phyloP scores from a whole-genome alignment of 2,797 vertebrate genomes.

The Gymnocypris eckloni region DNA sequence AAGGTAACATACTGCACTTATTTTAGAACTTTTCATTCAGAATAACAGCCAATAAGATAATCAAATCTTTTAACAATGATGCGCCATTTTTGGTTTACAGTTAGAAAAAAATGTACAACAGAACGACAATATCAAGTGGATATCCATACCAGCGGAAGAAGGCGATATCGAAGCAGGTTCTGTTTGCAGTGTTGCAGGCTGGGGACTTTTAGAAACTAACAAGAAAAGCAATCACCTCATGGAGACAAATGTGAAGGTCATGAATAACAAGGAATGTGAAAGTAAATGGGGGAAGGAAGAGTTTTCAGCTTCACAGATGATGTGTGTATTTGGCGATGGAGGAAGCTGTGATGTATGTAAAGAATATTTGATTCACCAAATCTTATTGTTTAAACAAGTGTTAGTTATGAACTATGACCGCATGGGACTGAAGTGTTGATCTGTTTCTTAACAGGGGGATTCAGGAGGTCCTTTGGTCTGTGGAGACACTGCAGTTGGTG shows the following conservation, averaged over 20 bases:
- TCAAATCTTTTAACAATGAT: background rate
- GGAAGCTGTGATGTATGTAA: background rate
- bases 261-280: background rate
- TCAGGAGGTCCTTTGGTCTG: conserved; percentile 59
- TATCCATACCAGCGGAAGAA: conserved; percentile 23
- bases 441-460: conserved; percentile 50
- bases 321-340: background rate
- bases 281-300: accelerated
- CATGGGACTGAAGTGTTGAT: background rate
- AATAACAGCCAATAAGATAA: background rate
- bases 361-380: background rate
- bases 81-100: background rate
- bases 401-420: background rate
- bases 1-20: conserved; percentile 59
- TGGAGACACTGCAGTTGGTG: conserved; percentile 39
- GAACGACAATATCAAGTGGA: background rate
- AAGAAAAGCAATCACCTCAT: too few species aligned
- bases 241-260: conserved; percentile 48
- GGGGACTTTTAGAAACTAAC: conserved; percentile 19
- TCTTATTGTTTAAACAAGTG: background rate
- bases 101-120: background rate
- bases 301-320: background rate
- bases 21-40: background rate
- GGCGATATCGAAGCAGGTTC: conserved; percentile 1
- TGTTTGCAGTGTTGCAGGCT: conserved; percentile 58